Evolutionary conservation across 2,797 vertebrate species (phyloP).

Genomic region (Microchirus variegatus): DNA sequence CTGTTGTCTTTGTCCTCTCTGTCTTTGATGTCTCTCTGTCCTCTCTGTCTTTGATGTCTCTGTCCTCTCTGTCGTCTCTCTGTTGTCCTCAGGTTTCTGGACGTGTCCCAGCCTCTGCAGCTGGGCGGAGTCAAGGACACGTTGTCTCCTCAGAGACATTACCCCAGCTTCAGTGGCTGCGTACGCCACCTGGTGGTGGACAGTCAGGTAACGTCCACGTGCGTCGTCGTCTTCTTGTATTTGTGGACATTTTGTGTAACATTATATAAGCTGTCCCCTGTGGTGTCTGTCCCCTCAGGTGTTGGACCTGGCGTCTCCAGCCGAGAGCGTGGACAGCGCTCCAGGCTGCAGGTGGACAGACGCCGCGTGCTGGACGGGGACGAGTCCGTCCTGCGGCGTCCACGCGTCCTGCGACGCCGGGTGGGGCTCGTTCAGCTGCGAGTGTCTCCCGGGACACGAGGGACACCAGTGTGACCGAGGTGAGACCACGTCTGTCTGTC

Average conservation of each 20-base stretch:
- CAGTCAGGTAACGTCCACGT: constrained; percentile 82
- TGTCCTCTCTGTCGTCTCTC: too few species aligned
- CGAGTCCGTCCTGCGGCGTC: constrained; percentile 82
- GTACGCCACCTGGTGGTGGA: constrained; percentile 87
- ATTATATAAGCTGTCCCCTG: too few species aligned
- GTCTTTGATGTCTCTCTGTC: too few species aligned
- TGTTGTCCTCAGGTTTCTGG: constrained; percentile 75
- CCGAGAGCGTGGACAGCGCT: constrained; percentile 84
- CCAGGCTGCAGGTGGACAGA: constrained; percentile 85
- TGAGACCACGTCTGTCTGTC: constrained; percentile 51
- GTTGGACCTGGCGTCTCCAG: constrained; percentile 86
- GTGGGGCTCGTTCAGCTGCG: constrained; percentile 88
- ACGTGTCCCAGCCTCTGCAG: constrained; percentile 88
- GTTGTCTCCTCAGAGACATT: constrained; percentile 66
- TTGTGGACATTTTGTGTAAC: too few species aligned
- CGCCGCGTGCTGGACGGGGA: constrained; percentile 79
- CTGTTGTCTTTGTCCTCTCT: too few species aligned
- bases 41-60: too few species aligned
- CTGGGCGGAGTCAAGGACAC: constrained; percentile 87
- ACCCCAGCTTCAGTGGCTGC: constrained; percentile 86
- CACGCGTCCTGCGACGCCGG: constrained; percentile 85
- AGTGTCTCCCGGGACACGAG: constrained; percentile 84
- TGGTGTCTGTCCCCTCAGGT: constrained; percentile 73
- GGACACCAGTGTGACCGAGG: constrained; percentile 87
- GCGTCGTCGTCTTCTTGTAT: not conserved